These are phyloP conservation scores for Guaruba guarouba DNA, from an alignment of 2,113 vertebrate genomes.

Conservation along the genomic window DNA sequence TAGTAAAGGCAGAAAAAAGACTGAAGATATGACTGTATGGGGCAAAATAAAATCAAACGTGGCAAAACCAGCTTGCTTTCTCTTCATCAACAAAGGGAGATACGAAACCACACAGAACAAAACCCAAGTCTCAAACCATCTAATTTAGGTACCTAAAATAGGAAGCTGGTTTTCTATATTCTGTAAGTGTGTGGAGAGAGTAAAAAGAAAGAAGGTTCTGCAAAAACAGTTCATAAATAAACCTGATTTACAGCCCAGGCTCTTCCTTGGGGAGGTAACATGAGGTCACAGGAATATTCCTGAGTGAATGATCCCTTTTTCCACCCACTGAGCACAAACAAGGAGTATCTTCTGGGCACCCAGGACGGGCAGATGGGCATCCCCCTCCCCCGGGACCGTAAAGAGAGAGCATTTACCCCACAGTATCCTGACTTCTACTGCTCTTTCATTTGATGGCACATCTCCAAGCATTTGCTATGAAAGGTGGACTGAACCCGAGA, in stretches of 20 bases:
- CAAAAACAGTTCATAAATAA: slow-evolving; percentile 13
- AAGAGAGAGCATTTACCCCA: not conserved
- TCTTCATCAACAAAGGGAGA: not conserved
- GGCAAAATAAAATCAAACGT: not conserved
- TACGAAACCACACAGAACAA: not conserved
- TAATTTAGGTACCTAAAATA: slow-evolving; percentile 43
- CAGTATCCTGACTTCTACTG: not conserved
- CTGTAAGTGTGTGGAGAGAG: not conserved
- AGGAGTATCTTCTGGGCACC: slow-evolving; percentile 34
- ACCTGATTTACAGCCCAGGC: not conserved
- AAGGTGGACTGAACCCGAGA: not conserved
- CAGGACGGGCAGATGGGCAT: not conserved
- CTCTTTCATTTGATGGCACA: not conserved
- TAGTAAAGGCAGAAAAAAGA: not conserved
- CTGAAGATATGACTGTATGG: not conserved
- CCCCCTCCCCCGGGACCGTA: not conserved
- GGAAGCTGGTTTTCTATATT: not conserved
- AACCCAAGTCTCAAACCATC: not conserved
- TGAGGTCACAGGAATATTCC: slow-evolving; percentile 62
- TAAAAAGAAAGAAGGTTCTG: not conserved
- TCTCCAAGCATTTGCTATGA: not conserved
- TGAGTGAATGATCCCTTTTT: slow-evolving; percentile 52
- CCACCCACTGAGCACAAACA: slow-evolving; percentile 29
- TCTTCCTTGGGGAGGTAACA: slow-evolving; percentile 27
- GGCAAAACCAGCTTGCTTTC: not conserved